Evolutionary conservation across 2,888 invertebrate genomes (phyloP).

Genomic region (Scrobipalpa costella): DNA sequence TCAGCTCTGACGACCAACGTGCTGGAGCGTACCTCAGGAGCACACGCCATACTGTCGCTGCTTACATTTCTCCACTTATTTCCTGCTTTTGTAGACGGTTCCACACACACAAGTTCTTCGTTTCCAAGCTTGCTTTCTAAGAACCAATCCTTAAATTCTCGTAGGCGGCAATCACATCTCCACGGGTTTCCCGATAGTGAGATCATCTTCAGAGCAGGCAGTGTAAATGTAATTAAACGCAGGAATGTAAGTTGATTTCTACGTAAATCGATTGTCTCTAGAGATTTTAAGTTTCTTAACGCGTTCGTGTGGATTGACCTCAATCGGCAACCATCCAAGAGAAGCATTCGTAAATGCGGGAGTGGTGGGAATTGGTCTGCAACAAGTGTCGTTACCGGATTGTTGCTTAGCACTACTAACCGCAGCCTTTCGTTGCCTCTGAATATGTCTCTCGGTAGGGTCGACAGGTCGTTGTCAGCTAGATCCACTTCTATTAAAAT

Average conservation of each 20-base stretch:
- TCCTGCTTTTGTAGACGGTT: constrained; percentile 85
- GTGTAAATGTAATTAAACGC: constrained; percentile 82
- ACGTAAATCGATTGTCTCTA: constrained; percentile 90
- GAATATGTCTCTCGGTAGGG: constrained; percentile 89
- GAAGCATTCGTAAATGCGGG: constrained; percentile 89
- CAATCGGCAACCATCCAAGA: constrained; percentile 90
- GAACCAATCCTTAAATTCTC: constrained; percentile 92
- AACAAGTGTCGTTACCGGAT: constrained; percentile 87
- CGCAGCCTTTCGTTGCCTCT: constrained; percentile 91
- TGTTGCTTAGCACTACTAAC: constrained; percentile 89
- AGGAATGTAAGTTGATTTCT: constrained; percentile 88
- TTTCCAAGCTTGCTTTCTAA: constrained; percentile 89
- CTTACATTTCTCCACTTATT: constrained; percentile 89
- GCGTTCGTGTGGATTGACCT: constrained; percentile 88
- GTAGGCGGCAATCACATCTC: constrained; percentile 93
- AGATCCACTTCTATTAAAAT: constrained; percentile 94
- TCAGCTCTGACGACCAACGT: constrained; percentile 85
- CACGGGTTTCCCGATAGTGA: constrained; percentile 93
- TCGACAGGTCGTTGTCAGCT: constrained; percentile 89
- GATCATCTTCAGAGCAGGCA: constrained; percentile 89
- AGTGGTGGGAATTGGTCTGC: constrained; percentile 91
- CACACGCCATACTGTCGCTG: constrained; percentile 90
- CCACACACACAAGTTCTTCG: constrained; percentile 86
- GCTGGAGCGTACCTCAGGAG: constrained; percentile 86
- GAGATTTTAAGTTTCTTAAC: constrained; percentile 86